Evolutionary conservation across 2,113 vertebrate genomes (phyloP).

Genomic region (Prunella fulvescens): DNA sequence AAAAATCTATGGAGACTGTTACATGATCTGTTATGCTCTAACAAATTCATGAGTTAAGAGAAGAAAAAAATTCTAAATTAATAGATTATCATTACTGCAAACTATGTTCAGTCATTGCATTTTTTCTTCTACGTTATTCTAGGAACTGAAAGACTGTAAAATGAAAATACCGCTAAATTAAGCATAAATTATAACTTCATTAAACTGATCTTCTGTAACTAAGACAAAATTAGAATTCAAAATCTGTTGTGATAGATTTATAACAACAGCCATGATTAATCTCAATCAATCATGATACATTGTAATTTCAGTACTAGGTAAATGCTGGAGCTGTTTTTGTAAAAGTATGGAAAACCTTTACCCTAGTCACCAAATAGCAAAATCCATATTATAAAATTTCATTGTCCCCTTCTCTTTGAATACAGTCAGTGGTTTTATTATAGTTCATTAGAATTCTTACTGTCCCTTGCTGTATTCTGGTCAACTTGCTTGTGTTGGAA

Average conservation of each 20-base stretch:
- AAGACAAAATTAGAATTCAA: conserved; percentile 9
- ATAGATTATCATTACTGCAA: background rate
- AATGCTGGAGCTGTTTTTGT: background rate
- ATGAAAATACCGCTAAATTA: background rate
- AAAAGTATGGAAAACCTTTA: background rate
- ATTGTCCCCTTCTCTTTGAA: background rate
- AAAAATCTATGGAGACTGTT: background rate
- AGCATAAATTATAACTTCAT: background rate
- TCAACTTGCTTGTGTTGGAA: background rate
- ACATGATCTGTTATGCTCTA: background rate
- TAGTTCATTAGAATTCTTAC: background rate
- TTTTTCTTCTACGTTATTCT: background rate
- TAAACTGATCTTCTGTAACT: background rate
- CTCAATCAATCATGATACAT: background rate
- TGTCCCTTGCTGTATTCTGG: background rate
- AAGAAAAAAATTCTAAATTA: background rate
- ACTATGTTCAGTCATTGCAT: background rate
- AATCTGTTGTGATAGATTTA: background rate
- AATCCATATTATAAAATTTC: background rate
- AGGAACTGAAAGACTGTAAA: background rate
- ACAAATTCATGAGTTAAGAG: background rate
- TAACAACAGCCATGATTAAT: background rate
- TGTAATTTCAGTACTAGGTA: background rate
- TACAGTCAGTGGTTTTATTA: background rate
- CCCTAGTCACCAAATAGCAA: background rate